Evolutionary conservation across 1,140 invertebrate genomes (phyloP), one percentile per base, ranked within the genome.

Genomic region (Magallana gigas): DNA sequence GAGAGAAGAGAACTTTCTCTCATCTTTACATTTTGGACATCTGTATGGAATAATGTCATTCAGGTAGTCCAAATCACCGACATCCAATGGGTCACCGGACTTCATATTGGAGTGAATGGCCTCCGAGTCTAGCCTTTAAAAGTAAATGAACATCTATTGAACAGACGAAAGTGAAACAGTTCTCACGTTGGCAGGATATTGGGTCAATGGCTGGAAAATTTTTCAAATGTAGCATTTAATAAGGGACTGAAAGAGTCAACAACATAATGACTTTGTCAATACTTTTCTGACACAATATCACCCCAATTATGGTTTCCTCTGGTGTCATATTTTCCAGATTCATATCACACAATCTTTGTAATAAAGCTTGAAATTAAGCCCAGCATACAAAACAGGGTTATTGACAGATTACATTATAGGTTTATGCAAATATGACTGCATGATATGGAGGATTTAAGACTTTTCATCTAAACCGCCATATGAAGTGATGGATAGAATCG

Each of bases 11-110:
- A 94, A 94, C 60, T 87, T 88, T 57, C 90, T 82, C 23, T 82
- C 68, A 56, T 91, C 88, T n/a, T 92, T 91, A 90, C 93, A 94
- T 82, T 91, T 91, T 23, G 93, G 92, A 89, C 93, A 94, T 80
- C 91, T 86, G 81, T 92, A 94, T 14, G 93, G 93, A 58, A 94
- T 90, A 8, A 91, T 88, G 58, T 91, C 91, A 81, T 88, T 89
- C 0, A 91, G 57, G 58, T 87, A 88, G 12, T 89, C 91, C 1
- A 87, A 23, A 60, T 88, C 85, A 57, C 16, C 18, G 3, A 57
- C 68, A 8, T 76, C 68, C 0, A n/a, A 12, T 1, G 5, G 60
- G 60, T 76, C 23, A 12, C 12, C 11, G 8, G 23, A 29, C 68
- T 76, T 76, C 23, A 23, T 76, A 76, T 76, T 12, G 9, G 18